A percentile compares a stretch with the other conserved stretches of the same genome.
Conservation (phyloP, 2,113 vertebrate genomes). For the Kobus ellipsiprymnus region DNA sequence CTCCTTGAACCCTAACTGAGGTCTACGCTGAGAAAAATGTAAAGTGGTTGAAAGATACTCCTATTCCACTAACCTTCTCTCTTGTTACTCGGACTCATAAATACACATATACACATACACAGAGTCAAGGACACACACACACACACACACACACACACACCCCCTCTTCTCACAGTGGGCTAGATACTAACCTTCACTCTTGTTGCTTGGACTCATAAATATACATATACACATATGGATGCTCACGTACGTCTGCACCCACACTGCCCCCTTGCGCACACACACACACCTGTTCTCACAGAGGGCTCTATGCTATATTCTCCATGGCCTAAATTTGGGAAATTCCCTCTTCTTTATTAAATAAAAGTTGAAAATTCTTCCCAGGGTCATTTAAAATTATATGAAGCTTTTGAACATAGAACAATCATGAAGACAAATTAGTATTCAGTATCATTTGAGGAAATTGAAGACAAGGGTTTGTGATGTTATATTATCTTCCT, state of each 20-base stretch:
- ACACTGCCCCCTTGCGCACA: not conserved
- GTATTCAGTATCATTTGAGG: not conserved
- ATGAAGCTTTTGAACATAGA: not conserved
- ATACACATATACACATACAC: not conserved
- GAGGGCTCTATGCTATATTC: not conserved
- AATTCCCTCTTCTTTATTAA: not conserved
- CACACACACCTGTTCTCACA: not conserved
- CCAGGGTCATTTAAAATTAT: not conserved
- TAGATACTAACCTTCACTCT: not conserved
- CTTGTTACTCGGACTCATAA: not conserved
- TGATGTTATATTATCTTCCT: not conserved
- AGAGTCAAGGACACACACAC: not conserved
- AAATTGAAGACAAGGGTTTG: not conserved
- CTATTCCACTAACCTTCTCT: not conserved
- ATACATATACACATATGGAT: not conserved
- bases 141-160: not conserved
- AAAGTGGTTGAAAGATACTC: not conserved
- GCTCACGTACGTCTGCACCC: not conserved
- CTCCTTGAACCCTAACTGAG: not conserved
- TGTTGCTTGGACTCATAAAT: not conserved
- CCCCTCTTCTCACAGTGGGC: not conserved
- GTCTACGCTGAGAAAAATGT: not conserved
- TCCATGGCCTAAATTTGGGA: not conserved
- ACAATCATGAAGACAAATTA: not conserved
- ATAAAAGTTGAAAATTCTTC: not conserved